Conservation (phyloP, 2,113 vertebrate species). For the Nematolebias whitei region DNA sequence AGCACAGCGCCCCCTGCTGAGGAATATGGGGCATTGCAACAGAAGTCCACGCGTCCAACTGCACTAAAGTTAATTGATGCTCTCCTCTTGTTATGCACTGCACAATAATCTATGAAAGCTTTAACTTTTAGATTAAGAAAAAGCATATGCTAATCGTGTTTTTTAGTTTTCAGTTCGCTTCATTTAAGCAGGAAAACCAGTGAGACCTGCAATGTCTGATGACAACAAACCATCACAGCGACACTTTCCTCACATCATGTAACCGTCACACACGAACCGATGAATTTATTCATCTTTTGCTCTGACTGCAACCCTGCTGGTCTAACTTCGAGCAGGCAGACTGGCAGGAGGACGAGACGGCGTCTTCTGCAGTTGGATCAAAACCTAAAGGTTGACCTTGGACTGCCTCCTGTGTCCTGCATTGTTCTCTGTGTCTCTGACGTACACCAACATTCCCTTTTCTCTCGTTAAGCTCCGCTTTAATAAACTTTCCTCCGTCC, state of each 20-base stretch:
- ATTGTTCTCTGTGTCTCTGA: constrained; percentile 72
- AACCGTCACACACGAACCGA: background rate
- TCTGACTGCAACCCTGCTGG: background rate
- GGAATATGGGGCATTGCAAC: constrained; percentile 19
- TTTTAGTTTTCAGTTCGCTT: background rate
- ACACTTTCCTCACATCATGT: background rate
- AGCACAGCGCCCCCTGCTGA: constrained; percentile 53
- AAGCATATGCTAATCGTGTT: background rate
- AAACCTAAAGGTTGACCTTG: constrained; percentile 67
- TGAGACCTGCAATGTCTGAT: background rate
- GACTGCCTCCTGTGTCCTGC: constrained; percentile 53
- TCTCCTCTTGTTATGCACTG: background rate
- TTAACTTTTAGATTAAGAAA: background rate
- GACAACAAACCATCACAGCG: background rate
- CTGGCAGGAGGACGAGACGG: constrained; percentile 18
- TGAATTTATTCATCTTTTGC: too few species aligned
- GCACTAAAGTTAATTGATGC: background rate
- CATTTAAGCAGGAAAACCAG: too few species aligned
- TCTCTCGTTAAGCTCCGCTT: constrained; percentile 62
- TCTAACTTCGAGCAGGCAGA: constrained; percentile 6
- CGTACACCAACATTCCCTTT: constrained; percentile 60
- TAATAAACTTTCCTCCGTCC: constrained; percentile 49
- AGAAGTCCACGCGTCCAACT: too few species aligned
- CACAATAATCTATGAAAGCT: background rate
- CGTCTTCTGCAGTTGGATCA: constrained; percentile 37